These are phyloP conservation scores for Euura lappo DNA, from an alignment of 1,140 invertebrate species.

Conservation along the genomic window DNA sequence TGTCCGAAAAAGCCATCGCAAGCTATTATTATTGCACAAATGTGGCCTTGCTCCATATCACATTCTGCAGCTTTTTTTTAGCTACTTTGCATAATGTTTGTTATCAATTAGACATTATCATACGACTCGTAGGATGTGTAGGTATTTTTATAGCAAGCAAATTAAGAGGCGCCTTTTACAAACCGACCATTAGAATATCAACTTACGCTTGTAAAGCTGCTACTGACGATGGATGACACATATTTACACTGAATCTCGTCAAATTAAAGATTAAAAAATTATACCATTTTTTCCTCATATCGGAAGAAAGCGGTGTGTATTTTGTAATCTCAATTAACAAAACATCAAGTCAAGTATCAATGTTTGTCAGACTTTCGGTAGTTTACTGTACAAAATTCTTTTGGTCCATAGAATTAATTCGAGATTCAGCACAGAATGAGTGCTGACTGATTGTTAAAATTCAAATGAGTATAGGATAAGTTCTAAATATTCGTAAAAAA, in stretches of 20 bases:
- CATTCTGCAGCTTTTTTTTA: background rate
- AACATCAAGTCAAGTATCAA: too few species aligned
- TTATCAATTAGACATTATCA: slow-evolving; percentile 2
- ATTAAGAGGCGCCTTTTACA: background rate
- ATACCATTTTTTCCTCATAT: too few species aligned
- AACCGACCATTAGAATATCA: background rate
- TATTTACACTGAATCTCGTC: background rate
- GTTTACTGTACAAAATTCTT: too few species aligned
- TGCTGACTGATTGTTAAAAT: too few species aligned
- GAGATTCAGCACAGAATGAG: too few species aligned
- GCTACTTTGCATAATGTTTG: slow-evolving; percentile 7
- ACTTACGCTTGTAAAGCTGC: background rate
- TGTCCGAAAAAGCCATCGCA: slow-evolving; percentile 5
- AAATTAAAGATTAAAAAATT: too few species aligned
- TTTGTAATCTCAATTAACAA: too few species aligned
- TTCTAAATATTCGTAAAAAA: too few species aligned
- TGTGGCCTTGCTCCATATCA: slow-evolving; percentile 5
- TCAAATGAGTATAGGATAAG: too few species aligned
- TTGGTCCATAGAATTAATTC: too few species aligned
- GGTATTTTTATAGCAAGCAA: background rate
- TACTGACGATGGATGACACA: background rate
- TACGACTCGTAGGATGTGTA: background rate
- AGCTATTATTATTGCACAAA: slow-evolving; percentile 2
- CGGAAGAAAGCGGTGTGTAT: too few species aligned
- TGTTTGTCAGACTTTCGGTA: too few species aligned